Evolutionary conservation across 1,140 invertebrate genomes (phyloP).

Genomic region (Drosophila sproati): DNA sequence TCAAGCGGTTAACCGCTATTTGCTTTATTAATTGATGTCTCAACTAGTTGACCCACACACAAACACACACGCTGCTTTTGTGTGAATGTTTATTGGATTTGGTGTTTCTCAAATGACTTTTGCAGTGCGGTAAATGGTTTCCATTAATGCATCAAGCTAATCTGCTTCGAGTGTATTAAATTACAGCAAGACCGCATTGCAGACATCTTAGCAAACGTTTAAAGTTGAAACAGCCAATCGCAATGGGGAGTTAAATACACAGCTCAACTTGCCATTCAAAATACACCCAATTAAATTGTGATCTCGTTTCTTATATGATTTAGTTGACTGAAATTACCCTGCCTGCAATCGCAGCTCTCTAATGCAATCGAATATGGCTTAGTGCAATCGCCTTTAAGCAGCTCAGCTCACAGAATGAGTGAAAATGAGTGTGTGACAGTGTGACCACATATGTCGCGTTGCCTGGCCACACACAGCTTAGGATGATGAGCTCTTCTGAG

Average conservation of each 20-base stretch:
- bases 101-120: conserved; percentile 29
- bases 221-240: conserved; percentile 28
- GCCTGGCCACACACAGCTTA: too few species aligned
- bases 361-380: conserved; percentile 11
- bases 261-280: neutral
- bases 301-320: neutral
- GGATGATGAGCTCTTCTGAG: too few species aligned
- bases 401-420: neutral
- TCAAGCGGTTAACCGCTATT: conserved; percentile 71
- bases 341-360: neutral
- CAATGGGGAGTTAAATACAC: neutral
- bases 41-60: conserved; percentile 16
- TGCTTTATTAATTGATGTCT: conserved; percentile 73
- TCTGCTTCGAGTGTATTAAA: conserved; percentile 7
- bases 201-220: neutral
- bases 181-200: conserved; percentile 6
- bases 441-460: too few species aligned
- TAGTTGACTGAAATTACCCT: conserved; percentile 1
- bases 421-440: neutral
- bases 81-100: conserved; percentile 46
- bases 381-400: neutral
- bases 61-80: conserved; percentile 29
- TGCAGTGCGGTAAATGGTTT: conserved; percentile 26
- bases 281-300: conserved; percentile 17
- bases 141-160: conserved; percentile 19